These are phyloP conservation scores for Tachyglossus aculeatus DNA, from an alignment of 2,797 vertebrate genomes.

Conservation along the genomic window DNA sequence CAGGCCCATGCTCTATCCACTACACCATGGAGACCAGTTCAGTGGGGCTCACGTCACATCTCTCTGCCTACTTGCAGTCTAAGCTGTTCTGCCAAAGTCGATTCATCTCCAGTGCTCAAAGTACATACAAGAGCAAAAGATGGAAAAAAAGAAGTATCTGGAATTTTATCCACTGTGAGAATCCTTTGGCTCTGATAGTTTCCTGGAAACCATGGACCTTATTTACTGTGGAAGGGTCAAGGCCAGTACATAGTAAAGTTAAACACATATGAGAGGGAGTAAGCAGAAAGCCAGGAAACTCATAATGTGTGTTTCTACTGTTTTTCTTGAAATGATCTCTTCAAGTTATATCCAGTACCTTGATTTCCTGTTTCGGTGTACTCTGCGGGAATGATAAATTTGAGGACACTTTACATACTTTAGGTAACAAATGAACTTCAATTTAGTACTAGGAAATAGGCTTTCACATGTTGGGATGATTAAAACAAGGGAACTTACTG, in stretches of 20 bases:
- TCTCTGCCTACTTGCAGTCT: too few species aligned
- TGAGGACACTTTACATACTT: background rate
- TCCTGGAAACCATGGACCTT: background rate
- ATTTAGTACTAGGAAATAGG: background rate
- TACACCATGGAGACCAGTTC: too few species aligned
- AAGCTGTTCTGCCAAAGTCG: too few species aligned
- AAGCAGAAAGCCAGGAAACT: background rate
- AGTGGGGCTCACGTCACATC: too few species aligned
- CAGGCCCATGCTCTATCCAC: too few species aligned
- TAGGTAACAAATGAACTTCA: background rate
- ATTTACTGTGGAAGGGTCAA: background rate
- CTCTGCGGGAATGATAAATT: background rate
- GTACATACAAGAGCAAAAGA: background rate
- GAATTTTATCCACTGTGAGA: background rate
- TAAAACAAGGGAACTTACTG: slow-evolving; percentile 7
- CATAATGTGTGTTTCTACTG: background rate
- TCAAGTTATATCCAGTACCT: background rate
- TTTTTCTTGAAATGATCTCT: background rate
- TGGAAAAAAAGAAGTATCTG: background rate
- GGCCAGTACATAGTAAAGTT: background rate
- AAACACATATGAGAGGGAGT: background rate
- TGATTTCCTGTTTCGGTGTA: background rate
- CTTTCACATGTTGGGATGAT: slow-evolving; percentile 12
- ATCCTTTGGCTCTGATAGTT: background rate
- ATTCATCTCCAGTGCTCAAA: too few species aligned